Base-by-base conservation (phyloP, 1,140 invertebrate species). In the Pseudomyrmex flavicornis region DNA sequence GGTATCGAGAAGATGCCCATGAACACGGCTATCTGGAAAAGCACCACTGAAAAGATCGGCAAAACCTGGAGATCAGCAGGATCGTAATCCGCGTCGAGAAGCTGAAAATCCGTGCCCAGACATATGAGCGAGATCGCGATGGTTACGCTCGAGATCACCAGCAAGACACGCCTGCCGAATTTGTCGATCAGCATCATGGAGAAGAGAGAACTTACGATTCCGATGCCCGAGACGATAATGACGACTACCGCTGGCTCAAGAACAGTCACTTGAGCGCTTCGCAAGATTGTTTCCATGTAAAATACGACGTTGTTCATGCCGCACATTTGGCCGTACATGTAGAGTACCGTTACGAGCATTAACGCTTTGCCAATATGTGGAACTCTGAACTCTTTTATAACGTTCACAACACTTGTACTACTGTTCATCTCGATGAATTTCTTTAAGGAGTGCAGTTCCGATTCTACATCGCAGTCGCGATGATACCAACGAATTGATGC, bases 281-380 rank as follows among this genome's bases (percentile, higher is more conserved):
- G 95, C 87, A 98, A 96, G 85, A 98, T 97, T 56, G 95, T 95
- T 74, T 97, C 96, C 20, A 97, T 95, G 90, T 97, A 97, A n/a
- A 97, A 96, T 85, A 96, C 95, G 9, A 98, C 94, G 93, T 96
- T 96, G 62, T 96, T 97, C 10, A 97, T 96, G 0, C 97, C 96
- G 70, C 95, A 96, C 77, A 97, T 94, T 89, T 97, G 97, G 89
- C 97, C 96, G n/a, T 97, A 96, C 9, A 96, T 93, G 89, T 96
- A 96, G 66, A 97, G 94, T 7, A 95, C 93, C 17, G 96, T 85
- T 26, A 96, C 94, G 26, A 97, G 95, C 10, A 96, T 90, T 2
- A 97, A 90, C 7, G 96, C 96, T 84, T 95, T 96, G 74, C 95
- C 94, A 88, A 96, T 96, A 5, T 95, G 95, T 20, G 93, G 91